Evolutionary conservation across 2,113 vertebrate genomes (phyloP).

Genomic region (Ceyx cyanopectus): DNA sequence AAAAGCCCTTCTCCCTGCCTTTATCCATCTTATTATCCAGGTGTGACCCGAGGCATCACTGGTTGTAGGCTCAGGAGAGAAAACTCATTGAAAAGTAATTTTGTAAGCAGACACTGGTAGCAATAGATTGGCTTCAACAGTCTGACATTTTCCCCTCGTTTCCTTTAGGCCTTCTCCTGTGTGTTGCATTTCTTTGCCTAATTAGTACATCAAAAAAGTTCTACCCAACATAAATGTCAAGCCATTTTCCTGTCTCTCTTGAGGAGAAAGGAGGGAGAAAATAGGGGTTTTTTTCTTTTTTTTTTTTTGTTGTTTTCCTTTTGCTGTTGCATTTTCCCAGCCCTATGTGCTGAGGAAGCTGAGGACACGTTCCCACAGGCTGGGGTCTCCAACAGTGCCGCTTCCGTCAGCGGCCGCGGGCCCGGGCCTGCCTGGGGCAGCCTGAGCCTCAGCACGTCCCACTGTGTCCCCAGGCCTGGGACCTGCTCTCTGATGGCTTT

Average conservation of each 20-base stretch:
- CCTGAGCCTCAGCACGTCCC: conserved; percentile 70
- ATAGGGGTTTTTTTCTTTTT: too few species aligned
- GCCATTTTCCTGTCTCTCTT: conserved; percentile 47
- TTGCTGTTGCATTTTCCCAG: conserved; percentile 4
- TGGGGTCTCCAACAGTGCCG: conserved; percentile 26
- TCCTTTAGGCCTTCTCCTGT: neutral
- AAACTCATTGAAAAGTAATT: neutral
- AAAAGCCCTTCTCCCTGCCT: neutral
- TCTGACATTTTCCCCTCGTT: neutral
- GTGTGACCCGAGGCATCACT: neutral
- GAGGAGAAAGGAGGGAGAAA: neutral
- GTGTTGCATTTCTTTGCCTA: neutral
- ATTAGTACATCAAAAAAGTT: neutral
- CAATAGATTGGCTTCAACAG: neutral
- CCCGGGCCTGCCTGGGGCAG: neutral
- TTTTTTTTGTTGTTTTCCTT: neutral
- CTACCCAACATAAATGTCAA: conserved; percentile 41
- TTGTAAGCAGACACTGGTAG: neutral
- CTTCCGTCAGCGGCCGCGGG: conserved; percentile 11
- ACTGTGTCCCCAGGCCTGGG: neutral
- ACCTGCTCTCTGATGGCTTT: neutral
- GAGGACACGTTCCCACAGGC: conserved; percentile 49
- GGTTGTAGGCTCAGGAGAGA: neutral
- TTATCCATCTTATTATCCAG: neutral
- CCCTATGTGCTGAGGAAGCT: conserved; percentile 56